phyloP scores from a whole-genome alignment of 2,113 vertebrate species.

The Isichthys henryi region DNA sequence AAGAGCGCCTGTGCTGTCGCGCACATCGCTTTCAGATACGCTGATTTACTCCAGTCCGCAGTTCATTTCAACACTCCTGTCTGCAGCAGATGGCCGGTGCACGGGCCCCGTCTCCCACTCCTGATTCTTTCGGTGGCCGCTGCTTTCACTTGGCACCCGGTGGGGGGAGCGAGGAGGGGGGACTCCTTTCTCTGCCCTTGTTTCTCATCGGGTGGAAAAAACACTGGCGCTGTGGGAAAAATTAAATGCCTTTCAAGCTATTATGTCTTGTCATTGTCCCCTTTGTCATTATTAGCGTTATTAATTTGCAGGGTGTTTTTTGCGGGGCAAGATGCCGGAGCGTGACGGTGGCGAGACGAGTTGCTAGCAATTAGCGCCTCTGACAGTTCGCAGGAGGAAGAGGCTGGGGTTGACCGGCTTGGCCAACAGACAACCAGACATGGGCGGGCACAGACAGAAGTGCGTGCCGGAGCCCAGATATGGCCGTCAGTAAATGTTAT shows the following conservation, averaged over 20 bases:
- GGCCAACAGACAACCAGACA: constrained; percentile 23
- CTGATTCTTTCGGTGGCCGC: constrained; percentile 49
- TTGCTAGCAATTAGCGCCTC: constrained; percentile 45
- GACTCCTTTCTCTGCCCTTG: constrained; percentile 21
- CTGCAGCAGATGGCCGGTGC: constrained; percentile 53
- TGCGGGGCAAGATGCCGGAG: constrained; percentile 35
- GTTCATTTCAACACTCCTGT: constrained; percentile 43
- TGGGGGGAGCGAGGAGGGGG: neutral
- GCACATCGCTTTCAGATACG: constrained; percentile 44
- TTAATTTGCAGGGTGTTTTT: constrained; percentile 41
- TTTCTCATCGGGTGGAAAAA: neutral
- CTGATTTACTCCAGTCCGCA: constrained; percentile 39
- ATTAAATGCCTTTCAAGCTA: constrained; percentile 32
- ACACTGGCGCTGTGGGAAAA: constrained; percentile 35
- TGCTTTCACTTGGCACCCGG: constrained; percentile 41
- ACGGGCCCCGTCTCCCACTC: constrained; percentile 46
- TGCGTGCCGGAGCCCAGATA: neutral
- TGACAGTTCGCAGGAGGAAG: constrained; percentile 47
- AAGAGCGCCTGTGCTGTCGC: constrained; percentile 19
- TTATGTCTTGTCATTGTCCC: constrained; percentile 47
- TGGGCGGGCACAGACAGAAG: constrained; percentile 19
- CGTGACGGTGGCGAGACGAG: constrained; percentile 42
- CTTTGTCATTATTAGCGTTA: constrained; percentile 44
- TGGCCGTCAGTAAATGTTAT: constrained; percentile 18
- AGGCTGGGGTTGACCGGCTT: constrained; percentile 8